Evolutionary conservation across 2,888 invertebrate species (phyloP), one percentile per base, ranked within the genome.

Genomic region (Eudasyphora cyanicolor): DNA sequence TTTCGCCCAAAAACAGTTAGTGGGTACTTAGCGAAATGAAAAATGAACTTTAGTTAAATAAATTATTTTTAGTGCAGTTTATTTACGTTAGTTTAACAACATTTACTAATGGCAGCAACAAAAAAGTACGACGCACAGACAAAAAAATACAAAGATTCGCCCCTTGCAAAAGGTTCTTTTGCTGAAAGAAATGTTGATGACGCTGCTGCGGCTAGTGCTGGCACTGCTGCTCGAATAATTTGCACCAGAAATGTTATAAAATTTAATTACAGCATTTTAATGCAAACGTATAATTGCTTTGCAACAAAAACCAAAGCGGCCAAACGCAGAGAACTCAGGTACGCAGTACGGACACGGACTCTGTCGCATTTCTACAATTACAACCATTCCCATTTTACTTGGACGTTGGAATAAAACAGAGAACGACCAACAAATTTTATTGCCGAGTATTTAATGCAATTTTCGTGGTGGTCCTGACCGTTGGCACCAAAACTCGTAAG

Each of bases 181-280:
- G 27, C 19, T 42, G 49, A 45, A 69, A 38, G 45, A 57, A 64
- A 27, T n/a, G n/a, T n/a, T n/a, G n/a, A n/a, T 38, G 38, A 19
- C 27, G 38, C 27, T 38, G 14, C 35, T 54, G 57, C 54, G 17
- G n/a, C n/a, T n/a, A 5, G n/a, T 70, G 49, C 42, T 29, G 45
- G 6, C 32, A 62, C 35, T 49, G 49, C 38, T 69, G 38, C 67
- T 60, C 57, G 27, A 81, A 82, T 76, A 83, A 85, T 85, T 82
- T 82, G 67, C 82, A 83, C 81, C 79, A 51, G 81, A 77, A 79
- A 79, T 76, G 32, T 79, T 83, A 85, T 79, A 83, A 82, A 83
- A 85, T 83, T 83, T 85, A 85, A 85, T 85, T 85, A 85, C 85
- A 74, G 76, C 74, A 82, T 70, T 81, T 81, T 85, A 80, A 83